phyloP scores from a whole-genome alignment of 1,140 invertebrate species.

The Habropoda laboriosa region DNA sequence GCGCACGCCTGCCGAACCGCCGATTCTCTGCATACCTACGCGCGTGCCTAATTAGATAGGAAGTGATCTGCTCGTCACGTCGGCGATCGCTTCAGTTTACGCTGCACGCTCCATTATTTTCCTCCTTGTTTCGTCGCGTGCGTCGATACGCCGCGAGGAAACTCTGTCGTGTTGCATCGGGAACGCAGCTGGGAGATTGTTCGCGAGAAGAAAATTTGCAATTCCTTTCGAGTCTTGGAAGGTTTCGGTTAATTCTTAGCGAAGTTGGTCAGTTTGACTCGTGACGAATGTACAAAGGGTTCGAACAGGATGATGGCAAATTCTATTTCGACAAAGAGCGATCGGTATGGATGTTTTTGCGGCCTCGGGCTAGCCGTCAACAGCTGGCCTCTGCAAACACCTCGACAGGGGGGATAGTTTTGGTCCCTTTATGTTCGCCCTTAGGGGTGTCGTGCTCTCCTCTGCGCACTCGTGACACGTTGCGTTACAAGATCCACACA shows the following conservation, averaged over 20 bases:
- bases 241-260: too few relatives aligned
- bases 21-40: slow-evolving; percentile 44
- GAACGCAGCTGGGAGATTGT: too few relatives aligned
- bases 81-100: not conserved
- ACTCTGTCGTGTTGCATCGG: too few relatives aligned
- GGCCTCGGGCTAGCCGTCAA: slow-evolving; percentile 61
- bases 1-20: slow-evolving; percentile 42
- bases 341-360: slow-evolving; percentile 57
- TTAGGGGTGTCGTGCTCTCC: slow-evolving; percentile 42
- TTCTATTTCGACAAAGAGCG: slow-evolving; percentile 41
- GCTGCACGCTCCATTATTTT: slow-evolving; percentile 25
- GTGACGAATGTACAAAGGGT: not conserved
- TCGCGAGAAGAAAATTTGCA: too few relatives aligned
- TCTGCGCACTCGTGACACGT: slow-evolving; percentile 42
- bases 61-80: slow-evolving; percentile 44
- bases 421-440: slow-evolving; percentile 59
- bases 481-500: slow-evolving; percentile 45
- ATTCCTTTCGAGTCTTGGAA: too few relatives aligned
- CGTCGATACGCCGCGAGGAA: not conserved
- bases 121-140: not conserved
- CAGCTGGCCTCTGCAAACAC: slow-evolving; percentile 66
- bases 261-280: too few relatives aligned
- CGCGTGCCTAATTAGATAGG: slow-evolving; percentile 64
- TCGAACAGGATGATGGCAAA: not conserved
- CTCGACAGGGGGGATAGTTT: slow-evolving; percentile 58